phyloP scores from a whole-genome alignment of 2,113 vertebrate species.

The Drymodes brunneopygia region DNA sequence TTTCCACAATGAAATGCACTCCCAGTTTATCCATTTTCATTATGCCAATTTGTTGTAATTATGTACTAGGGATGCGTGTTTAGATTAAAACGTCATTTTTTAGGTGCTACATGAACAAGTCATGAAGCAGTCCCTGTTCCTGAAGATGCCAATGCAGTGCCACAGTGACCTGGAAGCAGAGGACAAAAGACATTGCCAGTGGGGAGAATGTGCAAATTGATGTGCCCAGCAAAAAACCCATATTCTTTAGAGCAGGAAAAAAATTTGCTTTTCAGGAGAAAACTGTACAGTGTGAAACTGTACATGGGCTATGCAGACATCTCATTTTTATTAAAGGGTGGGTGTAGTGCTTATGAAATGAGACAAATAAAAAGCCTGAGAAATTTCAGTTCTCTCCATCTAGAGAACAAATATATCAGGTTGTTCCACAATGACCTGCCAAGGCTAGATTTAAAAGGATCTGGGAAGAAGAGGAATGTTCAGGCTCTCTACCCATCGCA shows the following conservation, averaged over 20 bases:
- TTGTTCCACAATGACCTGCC: neutral
- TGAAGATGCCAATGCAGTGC: neutral
- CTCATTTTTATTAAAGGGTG: neutral
- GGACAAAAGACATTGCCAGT: neutral
- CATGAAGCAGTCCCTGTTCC: neutral
- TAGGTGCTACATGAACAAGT: neutral
- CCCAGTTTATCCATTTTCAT: constrained; percentile 5
- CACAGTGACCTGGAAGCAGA: neutral
- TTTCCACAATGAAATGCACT: neutral
- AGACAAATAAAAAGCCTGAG: neutral
- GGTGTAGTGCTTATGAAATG: neutral
- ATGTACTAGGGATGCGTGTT: neutral
- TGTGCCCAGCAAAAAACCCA: neutral
- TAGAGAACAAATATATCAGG: neutral
- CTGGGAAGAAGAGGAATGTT: neutral
- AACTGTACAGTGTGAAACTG: neutral
- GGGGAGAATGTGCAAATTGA: neutral
- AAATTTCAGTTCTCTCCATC: neutral
- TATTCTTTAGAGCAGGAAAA: neutral
- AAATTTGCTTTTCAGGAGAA: neutral
- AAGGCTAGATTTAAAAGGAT: neutral
- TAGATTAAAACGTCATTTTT: neutral
- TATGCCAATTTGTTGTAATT: neutral
- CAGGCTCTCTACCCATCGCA: neutral
- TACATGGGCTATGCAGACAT: neutral